A percentile compares a stretch with the other conserved stretches of the same genome.
Evolutionary conservation across 2,113 vertebrate species (phyloP).

Genomic region (Drymodes brunneopygia): DNA sequence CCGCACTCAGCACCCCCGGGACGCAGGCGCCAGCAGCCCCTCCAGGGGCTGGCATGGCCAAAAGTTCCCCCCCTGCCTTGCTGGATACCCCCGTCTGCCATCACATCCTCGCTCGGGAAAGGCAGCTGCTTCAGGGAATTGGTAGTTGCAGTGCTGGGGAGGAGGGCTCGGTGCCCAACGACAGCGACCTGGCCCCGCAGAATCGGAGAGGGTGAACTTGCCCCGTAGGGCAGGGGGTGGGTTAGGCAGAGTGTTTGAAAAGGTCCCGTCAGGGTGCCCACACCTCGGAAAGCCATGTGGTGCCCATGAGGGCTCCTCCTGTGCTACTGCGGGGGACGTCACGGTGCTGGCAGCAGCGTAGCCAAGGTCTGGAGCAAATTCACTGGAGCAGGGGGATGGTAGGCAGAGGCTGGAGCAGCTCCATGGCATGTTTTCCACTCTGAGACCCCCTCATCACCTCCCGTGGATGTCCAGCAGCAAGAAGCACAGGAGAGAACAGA

Average conservation of each 20-base stretch:
- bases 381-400: neutral
- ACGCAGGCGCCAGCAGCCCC: neutral
- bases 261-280: neutral
- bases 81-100: neutral
- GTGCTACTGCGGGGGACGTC: neutral
- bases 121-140: neutral
- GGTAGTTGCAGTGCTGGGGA: neutral
- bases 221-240: fast-evolving
- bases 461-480: neutral
- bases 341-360: neutral
- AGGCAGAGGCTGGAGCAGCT: neutral
- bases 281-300: neutral
- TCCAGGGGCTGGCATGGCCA: neutral
- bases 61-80: neutral
- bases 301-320: neutral
- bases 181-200: neutral
- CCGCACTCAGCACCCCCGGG: neutral
- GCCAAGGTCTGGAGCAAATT: neutral
- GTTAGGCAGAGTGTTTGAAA: neutral
- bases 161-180: neutral
- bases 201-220: neutral
- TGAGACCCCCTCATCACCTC: neutral
- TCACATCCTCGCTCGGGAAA: neutral
- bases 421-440: fast-evolving
- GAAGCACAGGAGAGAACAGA: neutral